Percentiles rank a stretch among this genome's conserved stretches.
phyloP scores from a whole-genome alignment of 2,888 invertebrate genomes.

The Scaptodrosophila latifasciaeformis region DNA sequence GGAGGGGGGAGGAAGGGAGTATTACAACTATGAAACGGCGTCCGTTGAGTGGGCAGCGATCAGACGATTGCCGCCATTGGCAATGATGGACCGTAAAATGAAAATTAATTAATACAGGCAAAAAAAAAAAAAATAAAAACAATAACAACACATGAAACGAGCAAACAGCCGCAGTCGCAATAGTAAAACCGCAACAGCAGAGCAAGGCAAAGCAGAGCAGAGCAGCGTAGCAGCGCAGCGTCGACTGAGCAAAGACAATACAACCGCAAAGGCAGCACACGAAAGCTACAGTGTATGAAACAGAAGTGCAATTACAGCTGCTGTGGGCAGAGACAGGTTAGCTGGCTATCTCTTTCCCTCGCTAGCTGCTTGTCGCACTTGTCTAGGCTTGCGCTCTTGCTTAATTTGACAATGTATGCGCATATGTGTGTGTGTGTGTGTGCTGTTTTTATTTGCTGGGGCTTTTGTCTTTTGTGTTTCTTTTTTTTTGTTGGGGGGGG shows the following conservation, averaged over 20 bases:
- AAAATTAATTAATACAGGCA: conserved; percentile 31
- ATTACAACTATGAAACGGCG: no score
- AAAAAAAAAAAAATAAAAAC: neutral
- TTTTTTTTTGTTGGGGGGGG: no score
- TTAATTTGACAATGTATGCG: no score
- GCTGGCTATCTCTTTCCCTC: neutral
- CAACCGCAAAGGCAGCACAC: neutral
- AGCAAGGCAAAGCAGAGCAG: neutral
- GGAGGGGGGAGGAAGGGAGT: no score
- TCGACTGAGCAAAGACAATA: no score
- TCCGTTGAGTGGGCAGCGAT: no score
- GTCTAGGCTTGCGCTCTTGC: no score
- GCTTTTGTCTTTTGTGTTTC: no score
- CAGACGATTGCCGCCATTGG: neutral
- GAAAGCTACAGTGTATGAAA: neutral
- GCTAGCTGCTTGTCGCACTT: no score
- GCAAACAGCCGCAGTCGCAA: conserved; percentile 2
- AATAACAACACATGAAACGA: neutral
- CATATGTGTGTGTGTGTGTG: no score
- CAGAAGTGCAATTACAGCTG: conserved; percentile 1
- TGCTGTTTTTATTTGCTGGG: no score
- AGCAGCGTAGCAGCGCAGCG: no score
- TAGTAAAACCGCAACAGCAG: neutral
- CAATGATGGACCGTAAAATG: conserved; percentile 41
- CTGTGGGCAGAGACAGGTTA: neutral